Evolutionary conservation across 2,888 invertebrate species (phyloP).

Genomic region (Phengaris arion): DNA sequence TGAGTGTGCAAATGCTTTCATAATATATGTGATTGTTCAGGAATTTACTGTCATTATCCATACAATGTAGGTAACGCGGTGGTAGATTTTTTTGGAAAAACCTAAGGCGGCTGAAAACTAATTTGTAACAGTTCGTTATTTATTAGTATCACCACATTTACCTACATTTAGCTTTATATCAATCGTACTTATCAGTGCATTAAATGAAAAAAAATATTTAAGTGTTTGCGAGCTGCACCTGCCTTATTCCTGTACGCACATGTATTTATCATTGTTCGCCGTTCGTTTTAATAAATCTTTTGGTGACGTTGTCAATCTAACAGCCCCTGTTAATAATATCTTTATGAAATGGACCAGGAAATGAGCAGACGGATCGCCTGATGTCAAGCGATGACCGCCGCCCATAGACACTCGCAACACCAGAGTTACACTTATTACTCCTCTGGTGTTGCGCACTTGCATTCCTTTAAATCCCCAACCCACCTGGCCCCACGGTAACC

Average conservation of each 20-base stretch:
- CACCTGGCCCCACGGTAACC: no score
- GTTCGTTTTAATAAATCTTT: background rate
- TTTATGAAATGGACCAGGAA: no score
- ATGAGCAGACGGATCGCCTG: no score
- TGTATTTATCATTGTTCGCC: background rate
- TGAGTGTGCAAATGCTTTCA: slow-evolving; percentile 14
- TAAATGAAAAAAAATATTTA: background rate
- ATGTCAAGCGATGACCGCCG: no score
- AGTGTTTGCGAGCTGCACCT: background rate
- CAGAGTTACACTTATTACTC: no score
- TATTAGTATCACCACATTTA: no score
- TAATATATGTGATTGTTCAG: background rate
- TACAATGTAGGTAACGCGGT: background rate
- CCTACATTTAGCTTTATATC: no score
- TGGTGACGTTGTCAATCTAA: background rate
- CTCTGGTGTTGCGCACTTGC: no score
- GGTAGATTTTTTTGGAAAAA: background rate
- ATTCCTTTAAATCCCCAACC: no score
- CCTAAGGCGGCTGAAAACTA: background rate
- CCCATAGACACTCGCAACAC: no score
- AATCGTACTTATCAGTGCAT: background rate
- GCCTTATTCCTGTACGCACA: background rate
- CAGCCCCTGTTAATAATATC: no score
- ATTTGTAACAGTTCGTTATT: no score
- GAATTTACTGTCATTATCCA: background rate